Percentiles rank a stretch among this genome's conserved stretches.
These are phyloP conservation scores for Drosophila mettleri DNA, from an alignment of 2,888 invertebrate genomes.

Conservation along the genomic window DNA sequence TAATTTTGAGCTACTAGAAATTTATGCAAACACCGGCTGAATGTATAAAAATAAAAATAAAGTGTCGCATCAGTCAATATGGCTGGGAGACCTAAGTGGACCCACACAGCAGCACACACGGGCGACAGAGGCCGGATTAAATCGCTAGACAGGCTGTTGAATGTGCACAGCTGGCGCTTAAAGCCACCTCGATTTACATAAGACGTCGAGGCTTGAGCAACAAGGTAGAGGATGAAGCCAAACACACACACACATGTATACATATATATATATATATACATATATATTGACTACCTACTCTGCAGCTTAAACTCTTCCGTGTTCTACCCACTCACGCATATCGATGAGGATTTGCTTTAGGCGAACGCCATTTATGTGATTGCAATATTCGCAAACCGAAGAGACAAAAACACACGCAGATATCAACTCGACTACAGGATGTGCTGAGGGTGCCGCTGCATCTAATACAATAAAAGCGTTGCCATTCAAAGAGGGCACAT, in stretches of 20 bases:
- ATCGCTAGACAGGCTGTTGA: slow-evolving; percentile 37
- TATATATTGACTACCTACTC: no score
- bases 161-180: slow-evolving; percentile 47
- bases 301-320: slow-evolving; percentile 4
- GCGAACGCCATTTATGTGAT: slow-evolving; percentile 68
- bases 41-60: slow-evolving; percentile 43
- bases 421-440: not conserved
- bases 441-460: slow-evolving; percentile 13
- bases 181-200: slow-evolving; percentile 56
- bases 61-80: slow-evolving; percentile 54
- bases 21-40: slow-evolving; percentile 39
- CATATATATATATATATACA: not conserved
- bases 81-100: slow-evolving; percentile 17
- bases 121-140: not conserved
- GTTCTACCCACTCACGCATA: slow-evolving; percentile 13
- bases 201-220: slow-evolving; percentile 35
- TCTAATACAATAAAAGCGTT: slow-evolving; percentile 36
- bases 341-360: slow-evolving; percentile 46
- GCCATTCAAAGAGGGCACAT: slow-evolving; percentile 10
- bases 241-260: not conserved
- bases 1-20: slow-evolving; percentile 10
- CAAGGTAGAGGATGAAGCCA: slow-evolving; percentile 34
- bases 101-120: not conserved
- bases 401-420: slow-evolving; percentile 14
- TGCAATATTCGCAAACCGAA: slow-evolving; percentile 45